phyloP scores from a whole-genome alignment of 2,113 vertebrate species.

The Rhinoptilus africanus region DNA sequence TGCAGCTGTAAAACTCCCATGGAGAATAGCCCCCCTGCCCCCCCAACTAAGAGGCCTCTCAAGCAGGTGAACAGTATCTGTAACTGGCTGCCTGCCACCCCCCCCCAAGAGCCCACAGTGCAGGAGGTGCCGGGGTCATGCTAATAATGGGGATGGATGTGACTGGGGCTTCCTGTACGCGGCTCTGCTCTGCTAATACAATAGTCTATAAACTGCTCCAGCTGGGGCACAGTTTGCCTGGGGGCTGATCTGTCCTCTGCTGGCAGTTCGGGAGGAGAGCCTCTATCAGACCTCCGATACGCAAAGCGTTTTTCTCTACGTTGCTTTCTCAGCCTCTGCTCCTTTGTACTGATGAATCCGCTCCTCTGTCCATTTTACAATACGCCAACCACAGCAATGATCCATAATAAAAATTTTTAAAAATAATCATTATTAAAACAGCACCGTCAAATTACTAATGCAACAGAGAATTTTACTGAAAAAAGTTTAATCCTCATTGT shows the following conservation, averaged over 20 bases:
- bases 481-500: not conserved
- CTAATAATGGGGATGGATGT: not conserved
- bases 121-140: not conserved
- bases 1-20: not conserved
- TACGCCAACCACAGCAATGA: not conserved
- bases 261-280: not conserved
- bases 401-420: rapidly evolving
- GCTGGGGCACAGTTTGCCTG: not conserved
- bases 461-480: not conserved
- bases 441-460: not conserved
- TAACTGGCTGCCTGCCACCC: constrained; percentile 9
- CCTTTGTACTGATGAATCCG: not conserved
- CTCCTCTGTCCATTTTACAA: not conserved
- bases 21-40: not conserved
- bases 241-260: not conserved
- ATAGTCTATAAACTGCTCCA: not conserved
- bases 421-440: not conserved
- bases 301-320: rapidly evolving
- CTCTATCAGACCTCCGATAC: rapidly evolving
- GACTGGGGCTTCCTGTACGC: not conserved
- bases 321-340: not conserved
- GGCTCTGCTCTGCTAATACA: not conserved
- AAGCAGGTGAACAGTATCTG: not conserved
- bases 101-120: not conserved
- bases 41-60: not conserved